A percentile compares a stretch with the other conserved stretches of the same genome.
phyloP scores from a whole-genome alignment of 1,140 invertebrate species.

The Aethina tumida region DNA sequence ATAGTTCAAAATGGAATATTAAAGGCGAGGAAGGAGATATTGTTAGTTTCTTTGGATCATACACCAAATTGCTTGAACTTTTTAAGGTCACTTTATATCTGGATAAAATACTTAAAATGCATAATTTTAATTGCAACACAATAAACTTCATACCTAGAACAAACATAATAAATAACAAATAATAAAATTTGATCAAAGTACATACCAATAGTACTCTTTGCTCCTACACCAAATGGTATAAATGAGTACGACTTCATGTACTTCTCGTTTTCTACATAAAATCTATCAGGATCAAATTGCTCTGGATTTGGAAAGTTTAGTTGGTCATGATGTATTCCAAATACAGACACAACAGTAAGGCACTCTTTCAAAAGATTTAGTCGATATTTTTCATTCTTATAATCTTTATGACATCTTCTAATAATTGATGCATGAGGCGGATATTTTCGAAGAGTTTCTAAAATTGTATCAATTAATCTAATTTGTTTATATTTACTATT shows the following conservation, averaged over 20 bases:
- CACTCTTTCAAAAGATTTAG: constrained; percentile 24
- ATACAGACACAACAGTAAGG: constrained; percentile 36
- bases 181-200: too few relatives aligned
- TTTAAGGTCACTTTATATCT: too few relatives aligned
- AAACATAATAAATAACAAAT: too few relatives aligned
- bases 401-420: constrained; percentile 5
- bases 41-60: too few relatives aligned
- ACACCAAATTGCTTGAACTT: too few relatives aligned
- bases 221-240: constrained; percentile 14
- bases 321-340: constrained; percentile 49
- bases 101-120: too few relatives aligned
- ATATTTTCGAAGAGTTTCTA: constrained; percentile 21
- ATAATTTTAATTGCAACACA: too few relatives aligned
- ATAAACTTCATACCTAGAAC: too few relatives aligned
- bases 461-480: too few relatives aligned
- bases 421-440: constrained; percentile 13
- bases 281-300: constrained; percentile 27
- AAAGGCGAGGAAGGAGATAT: too few relatives aligned
- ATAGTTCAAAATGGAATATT: too few relatives aligned
- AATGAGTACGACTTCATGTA: constrained; percentile 15
- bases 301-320: constrained; percentile 29
- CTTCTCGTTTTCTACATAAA: constrained; percentile 18
- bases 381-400: constrained; percentile 1
- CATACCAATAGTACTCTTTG: constrained; percentile 10
- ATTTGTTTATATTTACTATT: too few relatives aligned